phyloP scores from a whole-genome alignment of 2,113 vertebrate genomes.

The Gorilla gorilla region DNA sequence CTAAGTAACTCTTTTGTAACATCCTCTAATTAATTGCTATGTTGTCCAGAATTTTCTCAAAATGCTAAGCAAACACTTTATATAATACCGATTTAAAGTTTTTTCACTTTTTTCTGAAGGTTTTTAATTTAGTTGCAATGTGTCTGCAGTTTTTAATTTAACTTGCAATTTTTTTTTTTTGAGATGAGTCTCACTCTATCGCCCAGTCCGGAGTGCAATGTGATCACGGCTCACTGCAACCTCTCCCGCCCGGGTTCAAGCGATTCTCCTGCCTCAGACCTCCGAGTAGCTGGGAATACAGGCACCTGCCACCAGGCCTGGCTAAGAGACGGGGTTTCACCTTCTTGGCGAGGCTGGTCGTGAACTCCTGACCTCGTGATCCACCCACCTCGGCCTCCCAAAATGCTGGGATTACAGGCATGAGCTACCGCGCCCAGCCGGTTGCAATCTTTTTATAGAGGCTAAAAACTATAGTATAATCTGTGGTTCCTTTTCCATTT shows the following conservation, averaged over 20 bases:
- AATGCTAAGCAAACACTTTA: background rate
- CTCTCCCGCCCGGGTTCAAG: no score
- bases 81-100: background rate
- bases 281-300: no score
- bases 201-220: no score
- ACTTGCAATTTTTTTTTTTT: background rate
- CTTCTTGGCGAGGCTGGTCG: no score
- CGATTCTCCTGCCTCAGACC: no score
- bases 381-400: no score
- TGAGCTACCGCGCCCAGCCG: background rate
- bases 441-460: background rate
- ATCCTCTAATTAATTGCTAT: background rate
- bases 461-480: background rate
- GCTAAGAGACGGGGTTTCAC: no score
- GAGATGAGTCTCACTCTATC: no score
- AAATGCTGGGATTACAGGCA: no score
- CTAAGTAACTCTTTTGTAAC: slow-evolving; percentile 10
- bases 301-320: no score
- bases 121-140: slow-evolving; percentile 3
- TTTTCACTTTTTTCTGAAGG: background rate
- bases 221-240: no score
- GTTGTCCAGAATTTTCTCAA: background rate
- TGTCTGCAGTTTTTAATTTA: slow-evolving; percentile 13
- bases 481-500: background rate
- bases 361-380: no score